Evolutionary conservation across 2,113 vertebrate genomes (phyloP), one percentile per base, ranked within the genome.

Genomic region (Callospermophilus lateralis): DNA sequence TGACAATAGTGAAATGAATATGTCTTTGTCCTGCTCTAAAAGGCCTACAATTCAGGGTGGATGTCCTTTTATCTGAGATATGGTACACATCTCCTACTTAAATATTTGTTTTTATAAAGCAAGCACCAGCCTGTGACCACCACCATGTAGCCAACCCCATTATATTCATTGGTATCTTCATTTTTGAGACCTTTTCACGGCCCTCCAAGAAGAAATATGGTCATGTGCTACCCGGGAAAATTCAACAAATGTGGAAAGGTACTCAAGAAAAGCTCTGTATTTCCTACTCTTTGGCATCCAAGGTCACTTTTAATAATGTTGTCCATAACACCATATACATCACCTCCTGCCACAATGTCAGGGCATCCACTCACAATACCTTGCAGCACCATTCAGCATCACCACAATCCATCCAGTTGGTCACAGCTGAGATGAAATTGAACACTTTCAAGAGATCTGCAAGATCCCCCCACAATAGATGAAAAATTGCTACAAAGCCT

Each of bases 121-220:
- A 84, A 2, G 9, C 81, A 79, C 37, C 37, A 94, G 26, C 53
- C 39, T 90, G 76, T 81, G n/a, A 93, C 19, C 74, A 76, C 17
- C 12, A 80, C 72, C 73, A 72, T 87, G 55, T 93, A 77, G 48
- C n/a, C 55, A 86, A 48, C 30, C 1, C 8, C 39, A n/a, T 37
- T 30, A 15, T 48, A 79, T 70, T 37, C 87, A 1, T 39, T 51
- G 39, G 55, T 68, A 84, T 84, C 65, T 12, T 90, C 24, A 45
- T 81, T 92, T 95, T 55, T 93, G 45, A 94, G 85, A 81, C 0
- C 19, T 24, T 93, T 87, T 32, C 48, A 61, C 53, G 15, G 32
- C 16, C n/a, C 15, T 79, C 39, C 22, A 42, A 86, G 42, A 97
- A 61, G 68, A 89, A 77, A 80, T 84, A 51, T 94, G 78, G 34